Conservation (phyloP, 2,888 invertebrate genomes). For the Metacarcinus magister region DNA sequence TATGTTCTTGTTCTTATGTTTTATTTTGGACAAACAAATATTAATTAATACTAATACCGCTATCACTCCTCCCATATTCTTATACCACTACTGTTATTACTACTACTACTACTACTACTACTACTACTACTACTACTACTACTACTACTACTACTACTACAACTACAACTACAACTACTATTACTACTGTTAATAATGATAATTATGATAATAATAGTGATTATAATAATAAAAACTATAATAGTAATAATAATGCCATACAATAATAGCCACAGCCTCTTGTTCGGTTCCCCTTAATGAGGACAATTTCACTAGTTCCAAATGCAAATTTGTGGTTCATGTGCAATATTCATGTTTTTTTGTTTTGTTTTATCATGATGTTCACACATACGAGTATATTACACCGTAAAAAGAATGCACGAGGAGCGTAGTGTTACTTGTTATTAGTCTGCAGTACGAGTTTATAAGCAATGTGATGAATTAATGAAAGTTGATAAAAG, state of each 20-base stretch:
- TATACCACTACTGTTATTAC: constrained; percentile 27
- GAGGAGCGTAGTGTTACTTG: neutral
- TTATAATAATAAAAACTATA: too few species aligned
- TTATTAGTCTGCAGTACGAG: neutral
- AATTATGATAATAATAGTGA: too few species aligned
- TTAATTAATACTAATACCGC: neutral
- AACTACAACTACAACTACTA: too few species aligned
- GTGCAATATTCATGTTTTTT: neutral
- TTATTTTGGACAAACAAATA: too few species aligned
- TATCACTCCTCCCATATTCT: neutral
- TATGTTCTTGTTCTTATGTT: neutral
- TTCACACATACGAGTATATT: neutral
- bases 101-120: neutral
- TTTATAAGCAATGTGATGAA: neutral
- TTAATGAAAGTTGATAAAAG: neutral
- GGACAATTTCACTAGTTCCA: neutral
- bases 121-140: neutral
- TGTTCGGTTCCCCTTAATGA: neutral
- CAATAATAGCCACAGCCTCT: neutral
- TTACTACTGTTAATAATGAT: too few species aligned
- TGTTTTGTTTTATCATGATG: neutral
- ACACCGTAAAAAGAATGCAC: neutral
- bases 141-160: neutral
- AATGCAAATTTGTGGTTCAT: neutral
- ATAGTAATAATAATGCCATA: too few species aligned